Base-by-base conservation (phyloP, 1,140 invertebrate genomes). In the Callitettix versicolor region DNA sequence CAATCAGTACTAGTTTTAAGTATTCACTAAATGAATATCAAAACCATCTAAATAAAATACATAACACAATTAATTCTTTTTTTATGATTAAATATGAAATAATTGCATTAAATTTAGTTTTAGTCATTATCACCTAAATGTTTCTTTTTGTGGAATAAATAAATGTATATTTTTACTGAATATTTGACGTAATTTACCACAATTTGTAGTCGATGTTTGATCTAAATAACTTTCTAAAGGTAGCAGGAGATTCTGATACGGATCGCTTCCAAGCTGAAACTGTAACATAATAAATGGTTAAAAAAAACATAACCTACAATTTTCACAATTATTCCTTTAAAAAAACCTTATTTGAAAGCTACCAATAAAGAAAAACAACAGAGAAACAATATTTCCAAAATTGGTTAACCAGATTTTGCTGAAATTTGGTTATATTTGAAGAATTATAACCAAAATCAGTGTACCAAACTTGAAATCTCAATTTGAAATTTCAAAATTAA, bases 191-290 rank as follows among this genome's bases (percentile, higher is more conserved):
- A 76, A 52, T 61, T 75, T 71, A 3, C 75, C 76, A 65, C 76
- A 79, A 59, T 71, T 76, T 6, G 72, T 71, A 9, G 64, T 58
- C 5, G 62, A 59, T 2, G 67, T 62, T 30, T 61, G 41, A 30
- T 72, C 67, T 30, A 79, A 59, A 51, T 71, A 69, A 12, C 65
- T 63, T 61, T 73, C 69, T 55, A 77, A 55, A 9, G 69, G 64
- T 46, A 70, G 61, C 51, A 73, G 64, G 42, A 78, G 69, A 33
- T 73, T 66, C 46, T 64, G 64, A 56, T 71, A 67, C 18, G 71
- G 56, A 62, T 75, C 71, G 14, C 65, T 69, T 3, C 71, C 74
- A 33, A 77, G 53, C 46, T 71, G 66, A 63, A 74, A 75, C 74
- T 78, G 63, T 53, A 73, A 71, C 47, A 58, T 62, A 59, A 59